Base-by-base conservation (phyloP, 2,888 invertebrate genomes). In the Sphinx pinastri region DNA sequence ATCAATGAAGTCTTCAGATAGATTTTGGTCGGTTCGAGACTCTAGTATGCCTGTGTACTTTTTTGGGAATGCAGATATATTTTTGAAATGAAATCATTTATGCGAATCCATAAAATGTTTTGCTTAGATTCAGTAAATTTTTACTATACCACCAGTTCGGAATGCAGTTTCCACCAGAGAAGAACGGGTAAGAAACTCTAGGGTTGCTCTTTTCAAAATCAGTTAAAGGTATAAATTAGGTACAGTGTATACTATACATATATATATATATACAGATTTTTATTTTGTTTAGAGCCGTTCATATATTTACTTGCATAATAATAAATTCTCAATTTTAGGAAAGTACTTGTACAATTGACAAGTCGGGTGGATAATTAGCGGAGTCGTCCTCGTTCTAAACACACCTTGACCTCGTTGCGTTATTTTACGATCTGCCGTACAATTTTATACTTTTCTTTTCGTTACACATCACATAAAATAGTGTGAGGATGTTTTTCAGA, bases 341-440 rank as follows among this genome's bases (percentile, higher is more conserved):
- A 25, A 78, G 81, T 79, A 81, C 78, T 80, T 80, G 79, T 80
- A 80, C 38, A 38, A 83, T 87, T 82, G 84, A 84, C 82, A 79
- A 81, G 81, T 84, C 86, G 82, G 83, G 83, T 83, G 79, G 83
- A 88, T 91, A 93, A 92, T 93, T 93, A 93, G 88, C 83, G 76
- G 79, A 80, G 78, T 79, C 83, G 92, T 87, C 88, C 91, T 88
- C 90, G 88, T 90, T 92, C 87, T 87, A 86, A 84, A 87, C 71
- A 78, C 83, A 91, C 92, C 93, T 92, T 93, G 93, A 92, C 93
- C 92, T 88, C 88, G 87, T 88, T 92, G 82, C 78, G 73, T 77
- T 82, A 77, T 80, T 91, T 92, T 90, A 92, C 87, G 88, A 89
- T 84, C 81, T 81, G 81, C 84, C 84, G 84, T 86, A 81, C 82